phyloP scores from a whole-genome alignment of 1,140 invertebrate genomes.

The Drosophila sp. region DNA sequence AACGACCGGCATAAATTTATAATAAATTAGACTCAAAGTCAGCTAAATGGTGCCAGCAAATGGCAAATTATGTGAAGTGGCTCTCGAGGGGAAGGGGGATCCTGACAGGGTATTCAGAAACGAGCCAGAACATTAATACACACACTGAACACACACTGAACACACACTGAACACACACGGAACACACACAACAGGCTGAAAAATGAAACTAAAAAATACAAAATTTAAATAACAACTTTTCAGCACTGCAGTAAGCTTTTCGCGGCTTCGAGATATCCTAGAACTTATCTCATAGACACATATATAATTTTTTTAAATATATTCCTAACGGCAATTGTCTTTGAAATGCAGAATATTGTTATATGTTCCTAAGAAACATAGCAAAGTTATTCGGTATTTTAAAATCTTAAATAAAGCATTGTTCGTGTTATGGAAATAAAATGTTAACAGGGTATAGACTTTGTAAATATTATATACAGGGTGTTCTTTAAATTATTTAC shows the following conservation, averaged over 20 bases:
- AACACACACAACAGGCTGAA: constrained; percentile 8
- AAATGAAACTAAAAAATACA: constrained; percentile 23
- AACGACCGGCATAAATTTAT: constrained; percentile 47
- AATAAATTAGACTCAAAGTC: constrained; percentile 57
- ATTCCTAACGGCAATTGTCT: not conserved
- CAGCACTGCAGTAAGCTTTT: not conserved
- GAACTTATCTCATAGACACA: too few species aligned
- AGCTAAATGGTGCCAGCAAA: constrained; percentile 51
- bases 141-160: not conserved
- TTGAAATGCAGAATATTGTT: not conserved
- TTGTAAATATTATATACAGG: too few species aligned
- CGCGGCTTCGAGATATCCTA: too few species aligned
- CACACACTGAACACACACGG: not conserved
- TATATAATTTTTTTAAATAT: too few species aligned
- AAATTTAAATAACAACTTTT: constrained; percentile 20
- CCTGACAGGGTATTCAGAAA: constrained; percentile 6
- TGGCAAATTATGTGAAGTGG: constrained; percentile 49
- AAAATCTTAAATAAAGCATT: too few species aligned
- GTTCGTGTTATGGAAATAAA: too few species aligned
- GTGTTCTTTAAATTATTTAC: too few species aligned
- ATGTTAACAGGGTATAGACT: too few species aligned
- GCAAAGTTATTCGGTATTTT: too few species aligned
- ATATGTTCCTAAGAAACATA: too few species aligned
- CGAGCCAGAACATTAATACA: constrained; percentile 27
- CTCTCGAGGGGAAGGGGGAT: constrained; percentile 15